Evolutionary conservation across 2,797 vertebrate species (phyloP).

Genomic region (Crax fasciolata): DNA sequence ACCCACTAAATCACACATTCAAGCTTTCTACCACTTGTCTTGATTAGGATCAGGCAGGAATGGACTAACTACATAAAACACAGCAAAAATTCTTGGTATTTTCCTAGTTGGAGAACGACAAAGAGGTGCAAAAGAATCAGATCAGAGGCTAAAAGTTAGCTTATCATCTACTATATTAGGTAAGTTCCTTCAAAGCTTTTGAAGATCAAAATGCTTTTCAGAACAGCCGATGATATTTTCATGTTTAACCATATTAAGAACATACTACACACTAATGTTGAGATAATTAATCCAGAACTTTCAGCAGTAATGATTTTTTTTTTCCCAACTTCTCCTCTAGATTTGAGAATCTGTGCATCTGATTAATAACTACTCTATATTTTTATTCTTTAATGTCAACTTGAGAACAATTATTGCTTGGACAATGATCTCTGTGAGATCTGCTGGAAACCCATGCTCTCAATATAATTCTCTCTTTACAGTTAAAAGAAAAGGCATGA

Average conservation of each 20-base stretch:
- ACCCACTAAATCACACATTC: neutral
- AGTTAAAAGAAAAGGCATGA: neutral
- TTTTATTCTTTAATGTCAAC: neutral
- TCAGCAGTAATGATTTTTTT: neutral
- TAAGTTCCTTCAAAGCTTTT: neutral
- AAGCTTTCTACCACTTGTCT: neutral
- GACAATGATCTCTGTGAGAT: rapidly evolving
- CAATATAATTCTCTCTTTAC: neutral
- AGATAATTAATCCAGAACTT: neutral
- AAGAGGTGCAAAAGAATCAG: neutral
- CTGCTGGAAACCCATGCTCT: neutral
- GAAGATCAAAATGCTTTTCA: neutral
- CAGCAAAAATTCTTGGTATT: neutral
- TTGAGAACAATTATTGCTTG: neutral
- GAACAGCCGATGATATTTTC: neutral
- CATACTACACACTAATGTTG: neutral
- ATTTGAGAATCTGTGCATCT: neutral
- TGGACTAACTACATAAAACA: neutral
- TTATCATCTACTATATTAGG: neutral
- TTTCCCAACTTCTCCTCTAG: neutral
- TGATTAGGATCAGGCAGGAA: neutral
- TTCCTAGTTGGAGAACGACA: neutral
- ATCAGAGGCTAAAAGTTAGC: neutral
- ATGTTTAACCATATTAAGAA: neutral
- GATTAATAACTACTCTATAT: neutral